phyloP scores from a whole-genome alignment of 2,113 vertebrate species.

The Amblyornis subalaris region DNA sequence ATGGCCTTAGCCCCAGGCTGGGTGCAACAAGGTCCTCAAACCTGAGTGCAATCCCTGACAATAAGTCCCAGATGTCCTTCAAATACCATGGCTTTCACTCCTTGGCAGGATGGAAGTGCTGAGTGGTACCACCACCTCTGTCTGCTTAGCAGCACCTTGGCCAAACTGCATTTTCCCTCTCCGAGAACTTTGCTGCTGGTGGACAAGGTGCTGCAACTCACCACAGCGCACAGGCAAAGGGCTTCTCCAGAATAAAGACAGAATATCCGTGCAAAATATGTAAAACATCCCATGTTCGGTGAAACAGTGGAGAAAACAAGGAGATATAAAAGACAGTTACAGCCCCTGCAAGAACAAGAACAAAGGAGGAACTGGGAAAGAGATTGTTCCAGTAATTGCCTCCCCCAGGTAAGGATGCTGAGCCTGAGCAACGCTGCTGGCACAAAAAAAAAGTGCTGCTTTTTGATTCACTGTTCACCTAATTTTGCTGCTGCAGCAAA shows the following conservation, averaged over 20 bases:
- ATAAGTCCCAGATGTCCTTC: neutral
- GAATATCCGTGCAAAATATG: neutral
- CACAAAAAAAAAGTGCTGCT: neutral
- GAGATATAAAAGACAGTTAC: conserved; percentile 8
- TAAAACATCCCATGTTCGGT: neutral
- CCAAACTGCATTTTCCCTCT: neutral
- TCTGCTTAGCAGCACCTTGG: neutral
- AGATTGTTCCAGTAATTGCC: conserved; percentile 64
- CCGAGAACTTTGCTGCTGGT: neutral
- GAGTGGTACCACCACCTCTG: neutral
- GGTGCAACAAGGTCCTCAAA: neutral
- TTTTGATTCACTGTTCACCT: neutral
- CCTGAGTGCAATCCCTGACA: neutral
- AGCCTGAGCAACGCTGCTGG: neutral
- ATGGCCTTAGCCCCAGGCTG: neutral
- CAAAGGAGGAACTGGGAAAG: conserved; percentile 15
- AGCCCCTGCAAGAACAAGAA: conserved; percentile 56
- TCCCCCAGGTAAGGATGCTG: conserved; percentile 53
- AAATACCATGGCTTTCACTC: rapidly evolving
- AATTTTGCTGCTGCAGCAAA: conserved; percentile 23
- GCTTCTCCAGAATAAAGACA: neutral
- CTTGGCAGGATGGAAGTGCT: neutral
- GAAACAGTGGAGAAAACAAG: neutral
- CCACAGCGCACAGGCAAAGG: rapidly evolving
- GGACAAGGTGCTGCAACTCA: neutral